Base-by-base conservation (phyloP, 1,140 invertebrate genomes). In the Drosophila fuyamai region DNA sequence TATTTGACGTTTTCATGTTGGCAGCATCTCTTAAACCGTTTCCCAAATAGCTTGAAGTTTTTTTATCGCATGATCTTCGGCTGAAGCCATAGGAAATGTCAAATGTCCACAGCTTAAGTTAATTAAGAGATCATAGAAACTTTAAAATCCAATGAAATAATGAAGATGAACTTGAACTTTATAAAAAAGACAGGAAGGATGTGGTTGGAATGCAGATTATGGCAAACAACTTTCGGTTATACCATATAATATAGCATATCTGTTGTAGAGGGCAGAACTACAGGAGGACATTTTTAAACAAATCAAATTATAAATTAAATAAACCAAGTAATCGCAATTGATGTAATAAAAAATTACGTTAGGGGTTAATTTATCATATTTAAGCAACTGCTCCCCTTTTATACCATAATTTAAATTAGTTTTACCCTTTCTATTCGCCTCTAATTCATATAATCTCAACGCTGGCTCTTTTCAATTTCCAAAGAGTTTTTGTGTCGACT, bases 1-100 rank as follows among this genome's bases (percentile, higher is more conserved):
- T 89, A 88, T 88, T 78, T 75, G 80, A 88, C 73, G 60, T 67
- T 53, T 57, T 57, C 54, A 48, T 29, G 46, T 43, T 74, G 70
- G 73, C 46, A 43, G 73, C 73, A 74, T 75, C 70, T 63, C 58
- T 9, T 8, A 35, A 41, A 50, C 29, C 10, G 40, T 66, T 76
- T 51, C 44, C 68, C 59, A 63, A 56, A 29, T 44, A 13, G 23
- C 38, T 53, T n/a, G 18, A n/a, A 70, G 67, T 70, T 50, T 48
- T 58, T 58, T 29, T 43, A 71, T 54, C 71, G 38, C 36, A 9
- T 35, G 55, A 60, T 41, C 27, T 59, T 43, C 18, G 51, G 44
- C 46, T 40, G 14, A 1, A 9, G 12, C 38, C 16, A n/a, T 43
- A 67, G 73, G 73, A 77, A 77, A 61, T 51, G 38, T 46, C 51